These are phyloP conservation scores for Sterrhoptilus dennistouni DNA, from an alignment of 2,113 vertebrate genomes.

Conservation along the genomic window DNA sequence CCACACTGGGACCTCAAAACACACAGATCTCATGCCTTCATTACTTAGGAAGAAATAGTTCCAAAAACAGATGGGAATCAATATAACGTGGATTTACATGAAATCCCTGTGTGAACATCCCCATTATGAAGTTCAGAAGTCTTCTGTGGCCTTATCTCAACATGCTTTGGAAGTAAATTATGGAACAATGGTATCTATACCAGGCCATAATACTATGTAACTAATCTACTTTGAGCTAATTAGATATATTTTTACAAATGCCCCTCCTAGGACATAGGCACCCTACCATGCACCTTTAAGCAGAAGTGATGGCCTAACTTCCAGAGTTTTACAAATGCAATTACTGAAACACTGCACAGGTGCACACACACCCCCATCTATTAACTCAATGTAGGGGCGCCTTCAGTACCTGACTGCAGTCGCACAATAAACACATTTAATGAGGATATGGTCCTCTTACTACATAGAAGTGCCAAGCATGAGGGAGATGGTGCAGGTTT, in stretches of 20 bases:
- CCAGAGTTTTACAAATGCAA: background rate
- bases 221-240: background rate
- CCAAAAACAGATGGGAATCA: background rate
- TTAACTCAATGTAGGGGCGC: accelerated
- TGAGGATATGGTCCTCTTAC: background rate
- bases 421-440: background rate
- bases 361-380: background rate
- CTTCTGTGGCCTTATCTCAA: background rate
- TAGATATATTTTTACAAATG: background rate
- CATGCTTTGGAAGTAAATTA: background rate
- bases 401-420: background rate
- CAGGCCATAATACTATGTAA: background rate
- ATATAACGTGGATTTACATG: background rate
- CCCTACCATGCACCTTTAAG: background rate
- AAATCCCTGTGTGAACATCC: background rate
- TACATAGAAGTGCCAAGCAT: background rate
- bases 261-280: background rate
- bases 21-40: background rate
- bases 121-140: background rate
- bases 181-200: background rate
- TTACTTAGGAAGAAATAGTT: background rate
- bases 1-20: background rate
- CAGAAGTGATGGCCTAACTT: background rate
- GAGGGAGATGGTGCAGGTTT: background rate
- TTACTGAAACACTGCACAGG: background rate